Evolutionary conservation across 2,113 vertebrate species (phyloP).

Genomic region (Puffinus mauretanicus): DNA sequence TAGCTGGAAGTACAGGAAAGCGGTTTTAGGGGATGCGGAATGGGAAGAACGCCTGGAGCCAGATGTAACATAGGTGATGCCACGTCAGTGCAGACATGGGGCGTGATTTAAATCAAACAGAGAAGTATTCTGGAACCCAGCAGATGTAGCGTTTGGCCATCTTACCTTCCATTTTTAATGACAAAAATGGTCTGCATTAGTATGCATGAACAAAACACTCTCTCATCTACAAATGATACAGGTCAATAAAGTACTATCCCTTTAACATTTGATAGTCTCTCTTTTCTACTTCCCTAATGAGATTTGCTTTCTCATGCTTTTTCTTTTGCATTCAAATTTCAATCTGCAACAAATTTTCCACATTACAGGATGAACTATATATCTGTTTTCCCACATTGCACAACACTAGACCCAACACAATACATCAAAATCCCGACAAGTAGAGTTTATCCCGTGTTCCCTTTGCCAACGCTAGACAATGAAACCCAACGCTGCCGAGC

Average conservation of each 20-base stretch:
- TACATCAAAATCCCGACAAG: constrained; percentile 12
- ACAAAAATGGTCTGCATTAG: neutral
- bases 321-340: constrained; percentile 34
- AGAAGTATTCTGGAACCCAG: neutral
- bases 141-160: neutral
- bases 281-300: neutral
- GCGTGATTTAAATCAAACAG: neutral
- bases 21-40: neutral
- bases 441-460: neutral
- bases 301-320: constrained; percentile 11
- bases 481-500: neutral
- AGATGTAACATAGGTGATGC: neutral
- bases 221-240: neutral
- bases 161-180: neutral
- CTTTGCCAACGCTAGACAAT: neutral
- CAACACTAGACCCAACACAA: neutral
- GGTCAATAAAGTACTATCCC: neutral
- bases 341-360: constrained; percentile 35
- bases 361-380: constrained; percentile 34
- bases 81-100: neutral
- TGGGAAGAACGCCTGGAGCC: neutral
- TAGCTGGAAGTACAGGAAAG: neutral
- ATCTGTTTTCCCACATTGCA: constrained; percentile 43
- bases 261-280: constrained; percentile 14
- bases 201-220: neutral